A percentile compares a stretch with the other conserved stretches of the same genome.
phyloP scores from a whole-genome alignment of 1,140 invertebrate genomes.

The Anoplolepis gracilipes region DNA sequence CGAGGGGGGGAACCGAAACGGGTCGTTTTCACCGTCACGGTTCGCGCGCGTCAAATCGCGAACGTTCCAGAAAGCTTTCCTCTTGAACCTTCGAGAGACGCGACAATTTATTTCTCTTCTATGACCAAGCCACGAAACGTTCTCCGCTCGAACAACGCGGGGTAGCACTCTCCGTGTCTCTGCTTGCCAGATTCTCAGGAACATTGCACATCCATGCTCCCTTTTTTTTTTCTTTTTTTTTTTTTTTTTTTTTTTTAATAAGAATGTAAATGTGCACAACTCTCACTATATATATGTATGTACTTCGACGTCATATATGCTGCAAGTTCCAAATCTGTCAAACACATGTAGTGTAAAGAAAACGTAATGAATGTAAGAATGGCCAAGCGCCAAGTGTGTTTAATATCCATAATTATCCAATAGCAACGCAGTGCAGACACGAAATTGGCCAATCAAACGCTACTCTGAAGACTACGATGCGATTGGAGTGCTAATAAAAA shows the following conservation, averaged over 20 bases:
- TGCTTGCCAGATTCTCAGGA: conserved; percentile 73
- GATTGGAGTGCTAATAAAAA: too few species aligned
- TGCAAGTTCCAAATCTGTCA: not conserved
- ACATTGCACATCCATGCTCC: conserved; percentile 78
- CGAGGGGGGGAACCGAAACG: too few species aligned
- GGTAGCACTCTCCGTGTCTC: conserved; percentile 9
- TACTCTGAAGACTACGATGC: too few species aligned
- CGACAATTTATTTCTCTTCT: not conserved
- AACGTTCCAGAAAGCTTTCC: too few species aligned
- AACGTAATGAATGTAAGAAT: too few species aligned
- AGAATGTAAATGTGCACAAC: not conserved
- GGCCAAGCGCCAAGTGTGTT: too few species aligned
- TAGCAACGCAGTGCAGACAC: too few species aligned
- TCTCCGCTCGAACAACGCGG: conserved; percentile 5
- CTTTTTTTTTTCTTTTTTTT: too few species aligned
- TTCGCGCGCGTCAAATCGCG: not conserved
- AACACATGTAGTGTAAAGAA: not conserved
- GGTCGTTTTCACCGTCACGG: not conserved
- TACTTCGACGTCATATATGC: not conserved
- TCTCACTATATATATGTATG: not conserved
- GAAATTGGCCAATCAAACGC: not conserved
- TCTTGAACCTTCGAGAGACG: too few species aligned
- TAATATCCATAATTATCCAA: too few species aligned
- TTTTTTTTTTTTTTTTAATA: conserved; percentile 18
- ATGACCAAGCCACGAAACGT: not conserved